Evolutionary conservation across 2,113 vertebrate genomes (phyloP).

Genomic region (Malurus alboscapulatus): DNA sequence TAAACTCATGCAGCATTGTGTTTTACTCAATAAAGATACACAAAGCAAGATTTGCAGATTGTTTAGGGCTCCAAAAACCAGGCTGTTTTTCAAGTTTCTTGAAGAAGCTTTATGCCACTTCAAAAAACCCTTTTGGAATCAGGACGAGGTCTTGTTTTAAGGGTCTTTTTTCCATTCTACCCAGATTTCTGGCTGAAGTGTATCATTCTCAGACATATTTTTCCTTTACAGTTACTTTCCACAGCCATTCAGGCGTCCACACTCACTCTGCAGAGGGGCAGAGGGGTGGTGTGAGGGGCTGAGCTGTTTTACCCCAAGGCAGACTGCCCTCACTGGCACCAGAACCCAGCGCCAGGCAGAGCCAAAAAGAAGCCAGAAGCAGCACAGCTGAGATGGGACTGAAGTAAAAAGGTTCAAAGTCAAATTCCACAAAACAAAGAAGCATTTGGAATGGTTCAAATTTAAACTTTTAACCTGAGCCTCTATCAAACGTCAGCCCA

Average conservation of each 20-base stretch:
- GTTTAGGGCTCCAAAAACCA: background rate
- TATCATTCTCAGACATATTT: conserved; percentile 35
- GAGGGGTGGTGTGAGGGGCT: conserved; percentile 9
- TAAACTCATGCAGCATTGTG: background rate
- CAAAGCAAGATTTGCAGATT: background rate
- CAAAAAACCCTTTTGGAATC: conserved; percentile 17
- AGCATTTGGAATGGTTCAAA: background rate
- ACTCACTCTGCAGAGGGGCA: background rate
- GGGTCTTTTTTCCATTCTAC: conserved; percentile 56
- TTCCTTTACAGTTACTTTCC: conserved; percentile 56
- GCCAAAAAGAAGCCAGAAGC: conserved; percentile 22
- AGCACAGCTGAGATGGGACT: background rate
- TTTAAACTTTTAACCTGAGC: conserved; percentile 13
- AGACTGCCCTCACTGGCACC: background rate
- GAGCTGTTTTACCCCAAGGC: background rate
- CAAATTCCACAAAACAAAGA: background rate
- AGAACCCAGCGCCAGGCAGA: background rate
- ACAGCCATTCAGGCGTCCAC: background rate
- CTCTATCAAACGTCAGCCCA: background rate
- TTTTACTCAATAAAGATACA: background rate
- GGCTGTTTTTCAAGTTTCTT: conserved; percentile 22
- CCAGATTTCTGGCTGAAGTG: conserved; percentile 29
- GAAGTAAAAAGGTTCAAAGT: background rate
- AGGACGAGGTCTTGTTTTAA: conserved; percentile 40
- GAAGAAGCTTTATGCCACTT: conserved; percentile 26